These are phyloP conservation scores for Melanargia galathea DNA, from an alignment of 2,888 invertebrate species.

Conservation along the genomic window DNA sequence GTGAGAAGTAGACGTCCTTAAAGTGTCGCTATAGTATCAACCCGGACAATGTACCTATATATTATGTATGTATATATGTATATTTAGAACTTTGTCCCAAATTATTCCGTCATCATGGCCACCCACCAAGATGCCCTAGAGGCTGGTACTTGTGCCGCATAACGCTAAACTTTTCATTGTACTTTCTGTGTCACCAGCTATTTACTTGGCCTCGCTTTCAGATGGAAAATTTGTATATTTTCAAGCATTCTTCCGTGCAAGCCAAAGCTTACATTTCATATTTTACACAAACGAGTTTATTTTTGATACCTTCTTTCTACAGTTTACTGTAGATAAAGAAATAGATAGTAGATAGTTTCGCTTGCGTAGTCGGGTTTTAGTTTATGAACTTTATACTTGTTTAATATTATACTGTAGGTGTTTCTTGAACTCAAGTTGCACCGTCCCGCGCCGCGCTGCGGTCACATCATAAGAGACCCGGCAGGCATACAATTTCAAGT, in stretches of 20 bases:
- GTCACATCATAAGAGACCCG: no score
- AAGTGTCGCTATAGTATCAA: no score
- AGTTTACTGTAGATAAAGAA: neutral
- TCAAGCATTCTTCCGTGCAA: constrained; percentile 31
- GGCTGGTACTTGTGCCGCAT: constrained; percentile 34
- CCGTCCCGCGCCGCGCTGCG: no score
- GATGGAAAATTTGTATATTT: constrained; percentile 36
- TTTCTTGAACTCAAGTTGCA: no score
- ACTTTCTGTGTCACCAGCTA: constrained; percentile 44
- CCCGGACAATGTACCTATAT: no score
- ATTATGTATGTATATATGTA: neutral
- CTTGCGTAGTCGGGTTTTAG: no score
- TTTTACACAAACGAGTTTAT: constrained; percentile 29
- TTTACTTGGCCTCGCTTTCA: constrained; percentile 45
- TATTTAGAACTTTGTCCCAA: constrained; percentile 14
- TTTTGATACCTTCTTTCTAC: constrained; percentile 14
- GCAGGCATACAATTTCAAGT: no score
- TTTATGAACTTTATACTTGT: no score
- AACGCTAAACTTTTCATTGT: constrained; percentile 47
- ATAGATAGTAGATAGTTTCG: neutral
- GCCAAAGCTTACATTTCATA: constrained; percentile 26
- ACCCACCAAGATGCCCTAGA: constrained; percentile 34
- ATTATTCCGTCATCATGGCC: constrained; percentile 11
- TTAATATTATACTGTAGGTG: no score
- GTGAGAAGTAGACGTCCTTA: no score